These are phyloP conservation scores for Amphibalanus amphitrite DNA, from an alignment of 1,140 invertebrate genomes.

Conservation along the genomic window DNA sequence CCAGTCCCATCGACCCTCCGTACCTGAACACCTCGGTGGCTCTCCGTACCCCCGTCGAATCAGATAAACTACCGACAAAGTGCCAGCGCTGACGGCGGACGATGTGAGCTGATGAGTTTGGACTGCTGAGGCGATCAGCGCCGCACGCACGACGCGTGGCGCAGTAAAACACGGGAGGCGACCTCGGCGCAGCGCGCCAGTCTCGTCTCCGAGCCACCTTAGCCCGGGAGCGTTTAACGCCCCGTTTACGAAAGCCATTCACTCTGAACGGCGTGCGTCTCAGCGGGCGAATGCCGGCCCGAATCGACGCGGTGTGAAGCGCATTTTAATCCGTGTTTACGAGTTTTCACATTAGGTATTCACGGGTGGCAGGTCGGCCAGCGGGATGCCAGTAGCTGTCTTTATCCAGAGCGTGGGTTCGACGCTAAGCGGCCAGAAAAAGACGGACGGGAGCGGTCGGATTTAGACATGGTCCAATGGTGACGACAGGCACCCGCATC, in stretches of 20 bases:
- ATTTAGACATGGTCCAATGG: neutral
- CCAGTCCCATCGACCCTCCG: too few species aligned
- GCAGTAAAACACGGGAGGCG: neutral
- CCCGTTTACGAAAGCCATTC: neutral
- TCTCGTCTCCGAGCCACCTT: neutral
- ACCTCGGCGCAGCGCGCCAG: too few species aligned
- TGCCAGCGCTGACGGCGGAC: neutral
- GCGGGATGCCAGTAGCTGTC: neutral
- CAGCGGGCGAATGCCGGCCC: neutral
- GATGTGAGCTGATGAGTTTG: neutral
- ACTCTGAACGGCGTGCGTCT: neutral
- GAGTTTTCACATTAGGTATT: neutral
- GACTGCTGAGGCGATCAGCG: neutral
- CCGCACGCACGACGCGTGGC: neutral
- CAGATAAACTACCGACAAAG: neutral
- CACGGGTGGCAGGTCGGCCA: neutral
- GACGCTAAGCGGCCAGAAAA: neutral
- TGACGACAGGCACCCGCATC: neutral
- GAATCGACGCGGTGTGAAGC: neutral
- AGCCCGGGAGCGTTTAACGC: neutral
- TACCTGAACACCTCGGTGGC: too few species aligned
- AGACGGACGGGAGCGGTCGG: neutral
- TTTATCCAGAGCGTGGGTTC: neutral
- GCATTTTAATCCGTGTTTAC: constrained; percentile 1
- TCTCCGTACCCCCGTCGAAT: neutral